A percentile compares a stretch with the other conserved stretches of the same genome.
phyloP scores from a whole-genome alignment of 2,113 vertebrate genomes.

The Hoplias malabaricus region DNA sequence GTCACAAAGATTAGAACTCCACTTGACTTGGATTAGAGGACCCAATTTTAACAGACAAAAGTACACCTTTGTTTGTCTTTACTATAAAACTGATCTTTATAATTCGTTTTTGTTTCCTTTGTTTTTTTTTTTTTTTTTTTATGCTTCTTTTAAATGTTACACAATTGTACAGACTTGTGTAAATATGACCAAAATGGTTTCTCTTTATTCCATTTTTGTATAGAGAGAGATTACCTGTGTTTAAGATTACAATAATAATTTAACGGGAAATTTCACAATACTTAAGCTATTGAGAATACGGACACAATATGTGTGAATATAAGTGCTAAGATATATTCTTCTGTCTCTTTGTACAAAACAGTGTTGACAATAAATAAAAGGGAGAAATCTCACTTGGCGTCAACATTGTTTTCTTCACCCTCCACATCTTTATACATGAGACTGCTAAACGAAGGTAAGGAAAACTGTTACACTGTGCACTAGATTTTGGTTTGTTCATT shows the following conservation, averaged over 20 bases:
- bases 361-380: conserved; percentile 82
- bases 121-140: conserved; percentile 47
- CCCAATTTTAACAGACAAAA: conserved; percentile 35
- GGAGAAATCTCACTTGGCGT: conserved; percentile 61
- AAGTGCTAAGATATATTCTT: conserved; percentile 81
- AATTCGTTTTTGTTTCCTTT: conserved; percentile 55
- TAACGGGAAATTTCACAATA: conserved; percentile 76
- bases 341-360: conserved; percentile 80
- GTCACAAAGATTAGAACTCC: conserved; percentile 32
- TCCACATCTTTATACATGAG: neutral
- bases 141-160: conserved; percentile 63
- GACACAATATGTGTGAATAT: conserved; percentile 76
- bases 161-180: conserved; percentile 78
- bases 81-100: conserved; percentile 43
- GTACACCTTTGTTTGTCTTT: conserved; percentile 38
- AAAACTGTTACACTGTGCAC: no score
- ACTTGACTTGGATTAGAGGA: conserved; percentile 39
- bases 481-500: no score
- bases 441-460: neutral
- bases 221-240: conserved; percentile 76
- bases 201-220: conserved; percentile 73
- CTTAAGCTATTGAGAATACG: conserved; percentile 71
- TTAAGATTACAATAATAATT: conserved; percentile 74
- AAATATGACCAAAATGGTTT: conserved; percentile 74
- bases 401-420: conserved; percentile 22